Base-by-base conservation (phyloP, 1,140 invertebrate genomes). In the Drosophila nigromelanica region DNA sequence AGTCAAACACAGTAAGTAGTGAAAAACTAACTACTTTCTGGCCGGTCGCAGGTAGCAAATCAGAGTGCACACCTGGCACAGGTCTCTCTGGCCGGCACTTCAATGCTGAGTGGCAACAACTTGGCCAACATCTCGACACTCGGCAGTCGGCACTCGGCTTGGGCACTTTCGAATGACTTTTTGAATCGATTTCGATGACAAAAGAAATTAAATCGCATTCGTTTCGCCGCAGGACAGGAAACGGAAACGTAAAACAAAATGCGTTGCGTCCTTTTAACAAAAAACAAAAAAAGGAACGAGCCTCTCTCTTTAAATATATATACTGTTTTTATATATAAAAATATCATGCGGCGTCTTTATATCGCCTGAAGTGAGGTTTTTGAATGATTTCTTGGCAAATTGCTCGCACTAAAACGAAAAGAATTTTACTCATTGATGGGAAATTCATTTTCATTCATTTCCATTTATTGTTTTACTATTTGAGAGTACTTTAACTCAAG, bases 161-260 rank as follows among this genome's bases (percentile, higher is more conserved):
- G 55, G 21, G 51, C 72, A 48, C 42, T 61, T 68, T 39, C 30
- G 61, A 76, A 76, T 80, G 76, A 83, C 73, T 83, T 86, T 80
- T 85, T 50, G 64, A 68, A 83, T 83, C 56, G 77, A 83, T 63
- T 62, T 48, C 39, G 27, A 61, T 74, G 76, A 85, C 80, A 83
- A 83, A 69, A 56, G 51, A 76, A 79, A 83, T 85, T 76, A 83
- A 86, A 76, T 63, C 76, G 68, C 73, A 83, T 83, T 80, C 73
- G 80, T 37, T 83, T 51, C 80, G 81, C 68, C 68, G 76, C 80
- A 85, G 80, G 80, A 76, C 81, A 85, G 80, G 80, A 83, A 83
- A 83, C 80, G 80, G 80, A 83, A 83, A 85, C 63, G 79, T 50
- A 55, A 50, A 58, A 69, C 62, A 78, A 64, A 45, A 40, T 35